Evolutionary conservation across 2,113 vertebrate species (phyloP).

Genomic region (Nycticorax nycticorax): DNA sequence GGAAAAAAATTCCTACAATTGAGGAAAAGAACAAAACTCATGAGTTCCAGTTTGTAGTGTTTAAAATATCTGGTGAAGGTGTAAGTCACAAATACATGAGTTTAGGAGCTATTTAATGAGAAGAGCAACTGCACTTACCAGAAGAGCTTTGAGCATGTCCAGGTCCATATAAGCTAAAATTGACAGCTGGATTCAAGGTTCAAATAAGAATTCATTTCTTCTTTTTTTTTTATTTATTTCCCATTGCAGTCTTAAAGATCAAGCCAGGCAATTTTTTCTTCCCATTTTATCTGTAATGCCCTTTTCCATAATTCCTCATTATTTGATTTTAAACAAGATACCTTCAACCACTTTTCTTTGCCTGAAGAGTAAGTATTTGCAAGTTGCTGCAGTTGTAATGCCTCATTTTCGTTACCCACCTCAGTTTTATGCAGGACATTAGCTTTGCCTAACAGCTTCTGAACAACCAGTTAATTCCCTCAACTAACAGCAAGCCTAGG

Average conservation of each 20-base stretch:
- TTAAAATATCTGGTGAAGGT: neutral
- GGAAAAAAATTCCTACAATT: slow-evolving; percentile 93
- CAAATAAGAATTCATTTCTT: neutral
- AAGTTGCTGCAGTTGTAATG: neutral
- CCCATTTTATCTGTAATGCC: neutral
- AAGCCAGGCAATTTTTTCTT: neutral
- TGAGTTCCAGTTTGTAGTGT: neutral
- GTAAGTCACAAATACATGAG: accelerated
- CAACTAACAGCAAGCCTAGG: neutral
- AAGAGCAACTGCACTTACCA: neutral
- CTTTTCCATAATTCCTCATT: neutral
- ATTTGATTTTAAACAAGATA: neutral
- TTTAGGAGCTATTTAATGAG: neutral
- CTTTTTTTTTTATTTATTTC: neutral
- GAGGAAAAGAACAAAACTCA: neutral
- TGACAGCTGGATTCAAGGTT: neutral
- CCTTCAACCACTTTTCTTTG: neutral
- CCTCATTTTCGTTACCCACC: neutral
- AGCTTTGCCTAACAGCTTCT: neutral
- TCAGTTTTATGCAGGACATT: neutral
- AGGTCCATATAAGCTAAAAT: neutral
- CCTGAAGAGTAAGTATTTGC: neutral
- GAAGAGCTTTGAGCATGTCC: neutral
- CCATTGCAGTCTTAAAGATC: neutral
- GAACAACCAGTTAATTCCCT: neutral